Base-by-base conservation (phyloP, 92 coral and sea anemone genomes). In the Heliopora coerulea region DNA sequence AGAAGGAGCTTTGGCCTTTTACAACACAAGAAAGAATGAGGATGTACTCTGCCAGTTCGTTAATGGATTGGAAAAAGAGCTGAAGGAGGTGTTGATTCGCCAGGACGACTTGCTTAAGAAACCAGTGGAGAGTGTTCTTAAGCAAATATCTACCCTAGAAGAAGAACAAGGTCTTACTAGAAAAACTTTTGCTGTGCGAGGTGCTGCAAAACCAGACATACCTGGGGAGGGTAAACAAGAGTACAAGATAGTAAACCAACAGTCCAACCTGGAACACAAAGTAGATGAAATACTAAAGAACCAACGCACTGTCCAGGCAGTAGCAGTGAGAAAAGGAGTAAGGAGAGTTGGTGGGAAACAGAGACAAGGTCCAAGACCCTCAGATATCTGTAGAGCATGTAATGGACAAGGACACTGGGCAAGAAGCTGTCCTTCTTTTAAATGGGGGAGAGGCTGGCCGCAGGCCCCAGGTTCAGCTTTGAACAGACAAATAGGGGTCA, bases 401-500 rank as follows among this genome's bases (percentile, higher is more conserved):
- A 66, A 76, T 37, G 73, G 82, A 10, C 59, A 26, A 40, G 79
- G 68, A 10, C 64, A 82, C 68, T 82, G 86, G 82, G 82, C 79
- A 13, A 49, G 78, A 24, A 76, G 78, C 73, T 82, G 79, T 35
- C 74, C 79, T 20, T 65, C 75, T 82, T 75, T n/a, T 82, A 68
- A 82, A 82, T 58, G 83, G 33, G 49, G 58, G 48, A 64, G 75
- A 67, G 87, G 80, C 83, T 83, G 83, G 83, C 75, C 74, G 40
- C 73, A 73, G 80, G 61, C 79, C 79, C 82, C 73, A 44, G 62
- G 72, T 33, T 65, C 73, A 70, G 83, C 83, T 79, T 56, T 69
- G 44, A 50, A 78, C 28, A 35, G 57, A 12, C 24, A 18, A 17
- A 17, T 61, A 33, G 69, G 83, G 83, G 73, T 76, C 79, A 75